Conservation (phyloP, 2,888 invertebrate species). For the Orgyia antiqua region DNA sequence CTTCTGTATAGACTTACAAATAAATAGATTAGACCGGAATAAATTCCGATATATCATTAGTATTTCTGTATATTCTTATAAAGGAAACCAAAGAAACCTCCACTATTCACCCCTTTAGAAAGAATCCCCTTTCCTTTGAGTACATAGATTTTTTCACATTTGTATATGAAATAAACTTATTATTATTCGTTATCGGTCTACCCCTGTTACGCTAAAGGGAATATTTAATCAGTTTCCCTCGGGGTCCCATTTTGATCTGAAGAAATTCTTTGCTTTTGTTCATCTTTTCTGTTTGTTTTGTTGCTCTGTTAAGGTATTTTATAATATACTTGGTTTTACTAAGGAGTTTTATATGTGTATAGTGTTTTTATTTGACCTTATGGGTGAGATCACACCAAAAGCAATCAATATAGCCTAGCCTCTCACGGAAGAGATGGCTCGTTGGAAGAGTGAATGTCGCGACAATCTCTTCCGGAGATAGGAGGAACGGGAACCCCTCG, state of each 20-base stretch:
- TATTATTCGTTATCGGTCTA: slow-evolving; percentile 7
- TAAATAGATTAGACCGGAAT: background rate
- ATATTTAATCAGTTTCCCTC: slow-evolving; percentile 8
- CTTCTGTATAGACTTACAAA: no score
- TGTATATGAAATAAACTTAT: slow-evolving; percentile 7
- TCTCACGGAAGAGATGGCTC: no score
- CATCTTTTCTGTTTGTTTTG: slow-evolving; percentile 4
- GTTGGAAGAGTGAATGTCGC: no score
- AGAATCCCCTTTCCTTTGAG: background rate
- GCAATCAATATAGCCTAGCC: no score
- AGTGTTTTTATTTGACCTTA: no score
- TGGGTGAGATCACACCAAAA: no score
- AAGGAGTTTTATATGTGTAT: no score
- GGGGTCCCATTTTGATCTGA: slow-evolving; percentile 7
- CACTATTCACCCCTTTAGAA: background rate
- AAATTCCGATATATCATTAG: background rate
- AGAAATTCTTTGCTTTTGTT: slow-evolving; percentile 4
- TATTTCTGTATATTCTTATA: background rate
- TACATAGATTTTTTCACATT: background rate
- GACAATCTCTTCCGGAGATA: no score
- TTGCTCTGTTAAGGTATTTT: no score
- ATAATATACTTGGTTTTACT: no score
- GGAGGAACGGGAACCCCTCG: no score
- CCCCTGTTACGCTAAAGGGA: slow-evolving; percentile 5
- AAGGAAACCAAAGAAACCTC: background rate